These are phyloP conservation scores for Cyanoliseus patagonus DNA, from an alignment of 2,113 vertebrate species.

Conservation along the genomic window DNA sequence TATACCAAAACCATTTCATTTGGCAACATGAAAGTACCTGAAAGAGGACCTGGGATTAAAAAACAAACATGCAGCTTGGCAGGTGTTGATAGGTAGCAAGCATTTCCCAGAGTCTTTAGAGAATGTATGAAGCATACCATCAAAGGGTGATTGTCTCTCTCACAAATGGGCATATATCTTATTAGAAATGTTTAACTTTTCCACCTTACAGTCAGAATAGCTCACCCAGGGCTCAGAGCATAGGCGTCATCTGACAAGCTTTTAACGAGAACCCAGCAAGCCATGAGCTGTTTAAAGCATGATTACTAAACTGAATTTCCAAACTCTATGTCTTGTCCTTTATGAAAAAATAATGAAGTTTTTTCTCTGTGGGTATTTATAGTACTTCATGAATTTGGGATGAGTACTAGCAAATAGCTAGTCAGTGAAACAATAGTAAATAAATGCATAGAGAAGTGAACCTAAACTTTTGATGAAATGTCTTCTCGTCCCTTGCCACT, in stretches of 20 bases:
- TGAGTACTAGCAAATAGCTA: slow-evolving; percentile 41
- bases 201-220: not conserved
- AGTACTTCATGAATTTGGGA: slow-evolving; percentile 60
- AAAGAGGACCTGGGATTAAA: not conserved
- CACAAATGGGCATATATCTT: not conserved
- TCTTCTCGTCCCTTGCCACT: not conserved
- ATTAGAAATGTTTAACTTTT: not conserved
- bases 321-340: slow-evolving; percentile 8
- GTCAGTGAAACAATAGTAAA: slow-evolving; percentile 29
- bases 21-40: not conserved
- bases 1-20: not conserved
- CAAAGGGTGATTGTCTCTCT: not conserved
- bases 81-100: not conserved
- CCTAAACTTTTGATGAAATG: not conserved
- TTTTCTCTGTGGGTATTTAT: slow-evolving; percentile 45
- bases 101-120: not conserved
- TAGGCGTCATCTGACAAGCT: not conserved
- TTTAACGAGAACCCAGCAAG: not conserved
- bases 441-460: not conserved
- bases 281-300: not conserved
- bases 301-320: not conserved
- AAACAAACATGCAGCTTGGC: not conserved
- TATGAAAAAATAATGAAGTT: slow-evolving; percentile 52
- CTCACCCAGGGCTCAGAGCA: not conserved
- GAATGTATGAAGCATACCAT: not conserved